These are phyloP conservation scores for Andinoacara biseriatus DNA, from an alignment of 2,113 vertebrate genomes.

Conservation along the genomic window DNA sequence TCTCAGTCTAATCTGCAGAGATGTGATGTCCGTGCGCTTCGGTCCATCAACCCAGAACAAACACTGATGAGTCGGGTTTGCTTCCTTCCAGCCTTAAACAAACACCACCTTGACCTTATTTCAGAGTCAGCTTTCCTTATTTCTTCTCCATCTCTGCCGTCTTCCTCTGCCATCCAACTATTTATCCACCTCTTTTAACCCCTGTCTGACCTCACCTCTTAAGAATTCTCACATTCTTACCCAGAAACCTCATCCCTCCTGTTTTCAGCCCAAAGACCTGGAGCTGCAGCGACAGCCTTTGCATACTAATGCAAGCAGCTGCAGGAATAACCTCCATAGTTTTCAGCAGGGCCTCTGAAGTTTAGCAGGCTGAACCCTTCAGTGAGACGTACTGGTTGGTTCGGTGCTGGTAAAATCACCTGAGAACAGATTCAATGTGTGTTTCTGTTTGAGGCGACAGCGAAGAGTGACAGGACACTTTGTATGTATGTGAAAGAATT, in stretches of 20 bases:
- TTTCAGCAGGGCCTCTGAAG: slow-evolving; percentile 44
- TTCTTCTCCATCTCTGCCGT: neutral
- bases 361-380: slow-evolving; percentile 46
- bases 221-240: neutral
- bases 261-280: slow-evolving; percentile 19
- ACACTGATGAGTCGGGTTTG: slow-evolving; percentile 12
- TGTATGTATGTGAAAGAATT: neutral
- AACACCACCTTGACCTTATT: neutral
- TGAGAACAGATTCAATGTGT: slow-evolving; percentile 2
- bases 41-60: slow-evolving; percentile 15
- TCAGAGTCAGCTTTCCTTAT: neutral
- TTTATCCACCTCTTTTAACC: slow-evolving; percentile 8
- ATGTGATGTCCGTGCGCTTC: slow-evolving; percentile 3
- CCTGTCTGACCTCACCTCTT: slow-evolving; percentile 9
- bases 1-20: slow-evolving; percentile 10
- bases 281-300: slow-evolving; percentile 1
- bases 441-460: neutral
- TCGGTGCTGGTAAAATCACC: slow-evolving; percentile 13
- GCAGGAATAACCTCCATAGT: slow-evolving; percentile 8
- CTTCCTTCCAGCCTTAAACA: neutral
- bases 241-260: slow-evolving; percentile 5
- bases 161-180: neutral
- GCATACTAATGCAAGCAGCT: slow-evolving; percentile 28
- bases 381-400: neutral
- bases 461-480: neutral